Evolutionary conservation across 2,113 vertebrate genomes (phyloP).

Genomic region (Sakesphorus luctuosus): DNA sequence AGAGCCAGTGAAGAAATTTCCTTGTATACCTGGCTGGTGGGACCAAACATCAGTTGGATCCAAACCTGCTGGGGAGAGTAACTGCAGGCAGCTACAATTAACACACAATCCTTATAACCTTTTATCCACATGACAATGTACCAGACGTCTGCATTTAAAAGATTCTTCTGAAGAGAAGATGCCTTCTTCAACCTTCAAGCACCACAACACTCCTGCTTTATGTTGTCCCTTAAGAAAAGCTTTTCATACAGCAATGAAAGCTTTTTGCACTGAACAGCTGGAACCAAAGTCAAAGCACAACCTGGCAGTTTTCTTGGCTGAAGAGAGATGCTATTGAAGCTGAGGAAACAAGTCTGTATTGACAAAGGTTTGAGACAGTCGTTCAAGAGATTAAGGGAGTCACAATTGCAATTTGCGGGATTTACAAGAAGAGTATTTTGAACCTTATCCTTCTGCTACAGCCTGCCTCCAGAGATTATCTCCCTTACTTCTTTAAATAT

Average conservation of each 20-base stretch:
- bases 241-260: slow-evolving; percentile 38
- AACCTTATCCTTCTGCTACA: slow-evolving; percentile 17
- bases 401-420: background rate
- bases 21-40: background rate
- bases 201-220: slow-evolving; percentile 24
- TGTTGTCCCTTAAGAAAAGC: slow-evolving; percentile 34
- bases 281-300: slow-evolving; percentile 55
- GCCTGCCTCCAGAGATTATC: background rate
- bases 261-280: slow-evolving; percentile 51
- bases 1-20: background rate
- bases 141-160: background rate
- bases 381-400: background rate
- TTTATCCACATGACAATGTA: background rate
- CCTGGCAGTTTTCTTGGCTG: slow-evolving; percentile 26
- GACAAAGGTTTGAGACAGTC: background rate
- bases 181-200: slow-evolving; percentile 29
- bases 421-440: background rate
- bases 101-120: background rate
- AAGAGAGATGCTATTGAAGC: background rate
- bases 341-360: background rate
- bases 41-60: background rate
- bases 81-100: background rate
- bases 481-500: background rate
- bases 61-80: background rate
- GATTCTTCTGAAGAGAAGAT: slow-evolving; percentile 4